Conservation (phyloP, 2,888 invertebrate genomes). For the Atethmia centrago region DNA sequence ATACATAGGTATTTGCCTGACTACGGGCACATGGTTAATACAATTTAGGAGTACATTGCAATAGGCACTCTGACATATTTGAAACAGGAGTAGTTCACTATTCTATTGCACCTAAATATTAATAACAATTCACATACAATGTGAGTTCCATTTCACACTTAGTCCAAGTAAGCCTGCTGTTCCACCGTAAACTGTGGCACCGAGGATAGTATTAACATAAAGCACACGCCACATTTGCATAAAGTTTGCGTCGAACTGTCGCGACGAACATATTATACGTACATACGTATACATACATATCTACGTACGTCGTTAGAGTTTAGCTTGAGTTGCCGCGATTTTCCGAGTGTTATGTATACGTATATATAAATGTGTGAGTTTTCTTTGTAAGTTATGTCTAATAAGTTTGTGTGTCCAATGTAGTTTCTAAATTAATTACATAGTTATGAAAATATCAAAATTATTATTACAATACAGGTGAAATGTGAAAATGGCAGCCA, state of each 20-base stretch:
- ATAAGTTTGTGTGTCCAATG: constrained; percentile 12
- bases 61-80: background rate
- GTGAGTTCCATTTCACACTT: background rate
- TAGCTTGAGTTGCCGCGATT: constrained; percentile 35
- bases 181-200: background rate
- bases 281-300: background rate
- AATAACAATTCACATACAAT: background rate
- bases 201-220: constrained; percentile 56
- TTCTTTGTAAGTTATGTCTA: constrained; percentile 12
- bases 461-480: background rate
- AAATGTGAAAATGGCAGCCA: no score
- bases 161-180: constrained; percentile 41
- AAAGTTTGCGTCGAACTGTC: constrained; percentile 54
- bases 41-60: background rate
- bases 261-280: constrained; percentile 5
- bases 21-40: background rate
- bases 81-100: background rate
- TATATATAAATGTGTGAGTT: background rate
- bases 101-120: background rate
- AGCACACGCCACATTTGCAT: constrained; percentile 58
- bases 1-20: no score
- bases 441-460: background rate
- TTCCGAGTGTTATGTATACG: constrained; percentile 1
- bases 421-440: background rate
- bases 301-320: constrained; percentile 23